Base-by-base conservation (phyloP, 2,113 vertebrate genomes). In the Gymnobelideus leadbeateri region DNA sequence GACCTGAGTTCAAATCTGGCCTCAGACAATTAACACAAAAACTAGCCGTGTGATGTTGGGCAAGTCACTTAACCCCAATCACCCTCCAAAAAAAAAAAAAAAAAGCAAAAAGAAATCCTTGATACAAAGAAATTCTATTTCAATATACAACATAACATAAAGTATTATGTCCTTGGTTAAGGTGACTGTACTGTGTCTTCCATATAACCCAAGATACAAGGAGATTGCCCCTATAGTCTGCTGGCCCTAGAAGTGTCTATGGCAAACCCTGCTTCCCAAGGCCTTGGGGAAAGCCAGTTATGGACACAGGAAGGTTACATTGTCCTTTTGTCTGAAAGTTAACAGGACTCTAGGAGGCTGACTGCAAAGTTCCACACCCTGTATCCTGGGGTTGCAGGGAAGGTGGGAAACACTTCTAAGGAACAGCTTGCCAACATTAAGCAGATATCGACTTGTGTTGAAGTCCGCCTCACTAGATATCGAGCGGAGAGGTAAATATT, bases 381-480 rank as follows among this genome's bases (percentile, higher is more conserved):
- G 4, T 49, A 4, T 49, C 50, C 96, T 92, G 23, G 9, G 43
- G 26, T 26, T 92, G n/a, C 50, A 94, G 51, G 46, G 43, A 93
- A 89, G 16, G 53, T 97, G 93, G 95, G 92, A 97, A 95, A 53
- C 1, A 57, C 55, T 97, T 91, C 51, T 93, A 96, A 92, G 91
- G 96, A 89, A 55, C 50, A 96, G 51, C 47, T 43, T 84, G 12
- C 77, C 97, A 91, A 19, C n/a, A 97, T 95, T 97, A 98, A 97
- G 68, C 55, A 97, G 49, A 95, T 97, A 97, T 90, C 94, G 93
- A 97, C 93, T 97, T 92, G 37, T 93, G 23, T 94, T 96, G 51
- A 96, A 97, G 28, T 90, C 93, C 93, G 23, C 77, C 92, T 97
- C 91, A 94, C n/a, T 50, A 89, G 16, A 8, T 95, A 96, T 89